These are phyloP conservation scores for Drosophila truncata DNA, from an alignment of 1,140 invertebrate species.

Conservation along the genomic window DNA sequence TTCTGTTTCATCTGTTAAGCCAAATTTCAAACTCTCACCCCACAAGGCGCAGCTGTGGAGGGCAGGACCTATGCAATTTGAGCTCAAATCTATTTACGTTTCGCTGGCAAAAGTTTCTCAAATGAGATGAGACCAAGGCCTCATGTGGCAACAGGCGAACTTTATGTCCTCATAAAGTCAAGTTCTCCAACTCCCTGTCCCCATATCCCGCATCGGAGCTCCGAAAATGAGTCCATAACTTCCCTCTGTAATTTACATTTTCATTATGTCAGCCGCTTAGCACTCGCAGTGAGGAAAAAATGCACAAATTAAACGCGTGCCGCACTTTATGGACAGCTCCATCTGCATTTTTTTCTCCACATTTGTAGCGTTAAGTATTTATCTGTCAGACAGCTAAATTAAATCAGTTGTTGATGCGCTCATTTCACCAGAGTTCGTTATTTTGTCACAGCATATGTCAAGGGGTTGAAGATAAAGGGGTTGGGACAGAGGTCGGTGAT, in stretches of 20 bases:
- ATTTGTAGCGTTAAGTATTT: slow-evolving; percentile 47
- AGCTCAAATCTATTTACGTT: slow-evolving; percentile 67
- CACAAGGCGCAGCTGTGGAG: slow-evolving; percentile 32
- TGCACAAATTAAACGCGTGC: slow-evolving; percentile 68
- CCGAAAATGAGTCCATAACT: slow-evolving; percentile 73
- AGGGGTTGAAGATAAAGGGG: neutral
- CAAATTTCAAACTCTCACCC: neutral
- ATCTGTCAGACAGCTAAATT: slow-evolving; percentile 31
- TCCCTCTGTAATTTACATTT: slow-evolving; percentile 75
- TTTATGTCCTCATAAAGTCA: slow-evolving; percentile 73
- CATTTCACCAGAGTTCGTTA: slow-evolving; percentile 19
- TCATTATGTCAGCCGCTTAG: slow-evolving; percentile 68
- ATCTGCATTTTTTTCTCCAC: slow-evolving; percentile 27
- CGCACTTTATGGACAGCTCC: slow-evolving; percentile 33
- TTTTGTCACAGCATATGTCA: slow-evolving; percentile 12
- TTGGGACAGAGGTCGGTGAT: neutral
- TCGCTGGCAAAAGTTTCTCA: slow-evolving; percentile 45
- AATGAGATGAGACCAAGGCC: slow-evolving; percentile 60
- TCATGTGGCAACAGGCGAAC: slow-evolving; percentile 66
- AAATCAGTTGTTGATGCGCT: slow-evolving; percentile 53
- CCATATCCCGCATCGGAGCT: slow-evolving; percentile 30
- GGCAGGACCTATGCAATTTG: slow-evolving; percentile 39
- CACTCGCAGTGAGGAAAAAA: slow-evolving; percentile 46
- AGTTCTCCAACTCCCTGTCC: slow-evolving; percentile 21
- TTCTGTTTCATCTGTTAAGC: neutral